A percentile compares a stretch with the other conserved stretches of the same genome.
phyloP scores from a whole-genome alignment of 2,113 vertebrate species.

The Rhynchomys soricoides region DNA sequence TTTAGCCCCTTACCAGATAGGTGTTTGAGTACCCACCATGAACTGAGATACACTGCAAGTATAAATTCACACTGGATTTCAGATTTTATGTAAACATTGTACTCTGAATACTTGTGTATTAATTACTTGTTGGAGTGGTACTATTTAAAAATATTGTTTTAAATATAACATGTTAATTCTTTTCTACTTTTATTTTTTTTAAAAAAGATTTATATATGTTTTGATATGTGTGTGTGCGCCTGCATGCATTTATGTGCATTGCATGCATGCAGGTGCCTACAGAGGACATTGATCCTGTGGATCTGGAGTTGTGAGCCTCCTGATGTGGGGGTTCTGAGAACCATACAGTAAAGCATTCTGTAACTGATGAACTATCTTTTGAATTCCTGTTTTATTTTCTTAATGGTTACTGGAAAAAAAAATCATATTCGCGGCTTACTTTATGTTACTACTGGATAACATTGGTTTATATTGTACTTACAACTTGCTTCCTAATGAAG shows the following conservation, averaged over 20 bases:
- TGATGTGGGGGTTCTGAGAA: not conserved
- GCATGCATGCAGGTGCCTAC: not conserved
- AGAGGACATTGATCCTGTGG: not conserved
- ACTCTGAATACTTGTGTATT: not conserved
- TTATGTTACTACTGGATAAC: not conserved
- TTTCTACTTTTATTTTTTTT: not conserved
- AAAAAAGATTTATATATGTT: not conserved
- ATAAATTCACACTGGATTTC: not conserved
- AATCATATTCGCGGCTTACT: fast-evolving
- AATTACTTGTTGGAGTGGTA: not conserved
- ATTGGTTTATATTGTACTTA: not conserved
- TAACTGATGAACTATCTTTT: too few relatives aligned
- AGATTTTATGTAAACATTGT: not conserved
- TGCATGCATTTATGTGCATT: not conserved
- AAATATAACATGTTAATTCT: not conserved
- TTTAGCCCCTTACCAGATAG: not conserved
- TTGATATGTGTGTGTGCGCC: not conserved
- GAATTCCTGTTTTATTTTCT: not conserved
- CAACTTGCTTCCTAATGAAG: not conserved
- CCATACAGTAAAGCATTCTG: not conserved
- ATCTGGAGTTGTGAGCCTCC: not conserved
- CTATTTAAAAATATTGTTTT: not conserved
- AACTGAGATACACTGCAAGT: not conserved
- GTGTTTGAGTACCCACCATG: not conserved
- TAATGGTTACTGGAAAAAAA: not conserved